phyloP scores from a whole-genome alignment of 2,888 invertebrate species.

The Chrysina gloriosa region DNA sequence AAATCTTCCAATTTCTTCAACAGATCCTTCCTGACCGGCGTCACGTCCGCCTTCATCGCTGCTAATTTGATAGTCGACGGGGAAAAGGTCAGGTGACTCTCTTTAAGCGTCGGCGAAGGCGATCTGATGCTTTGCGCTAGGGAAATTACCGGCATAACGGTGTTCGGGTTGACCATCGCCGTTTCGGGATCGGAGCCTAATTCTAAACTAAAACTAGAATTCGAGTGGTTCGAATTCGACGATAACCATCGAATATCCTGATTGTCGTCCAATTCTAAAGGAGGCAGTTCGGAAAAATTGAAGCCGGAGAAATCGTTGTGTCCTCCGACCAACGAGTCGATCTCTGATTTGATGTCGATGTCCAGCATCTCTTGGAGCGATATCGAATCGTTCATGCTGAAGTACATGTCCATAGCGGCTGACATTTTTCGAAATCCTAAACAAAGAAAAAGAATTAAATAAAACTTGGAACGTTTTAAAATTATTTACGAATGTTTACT shows the following conservation, averaged over 20 bases:
- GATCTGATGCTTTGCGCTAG: conserved; percentile 64
- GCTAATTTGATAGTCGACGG: conserved; percentile 76
- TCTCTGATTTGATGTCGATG: conserved; percentile 88
- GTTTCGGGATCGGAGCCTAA: conserved; percentile 76
- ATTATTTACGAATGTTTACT: too few species aligned
- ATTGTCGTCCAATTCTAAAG: conserved; percentile 76
- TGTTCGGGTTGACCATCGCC: conserved; percentile 91
- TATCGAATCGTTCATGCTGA: conserved; percentile 67
- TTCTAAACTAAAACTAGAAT: conserved; percentile 76
- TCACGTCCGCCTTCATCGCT: conserved; percentile 67
- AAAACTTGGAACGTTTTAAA: too few species aligned
- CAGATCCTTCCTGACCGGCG: conserved; percentile 75
- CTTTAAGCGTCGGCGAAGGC: conserved; percentile 74
- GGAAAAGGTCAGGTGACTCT: conserved; percentile 79
- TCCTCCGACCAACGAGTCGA: conserved; percentile 82
- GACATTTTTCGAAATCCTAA: conserved; percentile 59
- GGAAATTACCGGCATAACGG: conserved; percentile 85
- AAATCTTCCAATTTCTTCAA: conserved; percentile 69
- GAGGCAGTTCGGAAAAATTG: conserved; percentile 73
- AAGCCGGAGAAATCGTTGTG: conserved; percentile 74
- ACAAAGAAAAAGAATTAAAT: not conserved
- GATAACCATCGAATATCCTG: conserved; percentile 71
- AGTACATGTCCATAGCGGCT: conserved; percentile 68
- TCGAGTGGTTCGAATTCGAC: conserved; percentile 68
- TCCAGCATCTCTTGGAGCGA: conserved; percentile 92